These are phyloP conservation scores for Crenuchus spilurus DNA, from an alignment of 2,797 vertebrate genomes.

Conservation along the genomic window DNA sequence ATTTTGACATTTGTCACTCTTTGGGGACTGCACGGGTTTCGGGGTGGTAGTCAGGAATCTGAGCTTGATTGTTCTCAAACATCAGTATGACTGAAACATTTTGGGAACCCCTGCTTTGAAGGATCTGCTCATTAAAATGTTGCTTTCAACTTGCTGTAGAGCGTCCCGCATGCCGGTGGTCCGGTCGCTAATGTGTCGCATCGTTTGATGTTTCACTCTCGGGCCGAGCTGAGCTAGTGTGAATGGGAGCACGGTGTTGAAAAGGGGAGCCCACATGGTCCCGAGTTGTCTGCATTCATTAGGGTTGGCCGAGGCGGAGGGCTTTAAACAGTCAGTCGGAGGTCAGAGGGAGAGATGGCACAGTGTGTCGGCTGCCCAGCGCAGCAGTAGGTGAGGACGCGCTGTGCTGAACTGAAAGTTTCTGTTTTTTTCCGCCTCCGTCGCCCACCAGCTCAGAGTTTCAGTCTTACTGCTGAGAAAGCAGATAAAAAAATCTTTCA, in stretches of 20 bases:
- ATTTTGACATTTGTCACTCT: background rate
- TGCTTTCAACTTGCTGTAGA: background rate
- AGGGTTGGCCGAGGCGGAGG: constrained; percentile 11
- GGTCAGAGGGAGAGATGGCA: background rate
- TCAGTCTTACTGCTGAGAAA: background rate
- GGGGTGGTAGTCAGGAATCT: background rate
- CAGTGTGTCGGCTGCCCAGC: background rate
- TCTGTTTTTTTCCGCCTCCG: background rate
- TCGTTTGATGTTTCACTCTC: constrained; percentile 1
- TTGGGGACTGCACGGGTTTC: background rate
- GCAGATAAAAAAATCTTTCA: background rate
- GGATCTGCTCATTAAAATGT: background rate
- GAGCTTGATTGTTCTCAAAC: background rate
- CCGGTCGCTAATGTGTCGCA: background rate
- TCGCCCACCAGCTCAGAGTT: background rate
- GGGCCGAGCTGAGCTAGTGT: background rate
- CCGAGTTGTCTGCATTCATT: constrained; percentile 23
- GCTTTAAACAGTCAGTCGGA: constrained; percentile 13
- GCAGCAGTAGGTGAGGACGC: background rate
- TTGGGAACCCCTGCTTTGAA: background rate
- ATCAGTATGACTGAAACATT: background rate
- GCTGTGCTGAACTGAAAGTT: constrained; percentile 11
- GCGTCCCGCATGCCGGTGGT: background rate
- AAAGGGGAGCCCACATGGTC: background rate
- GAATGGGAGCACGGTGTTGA: constrained; percentile 3